Base-by-base conservation (phyloP, 2,797 vertebrate genomes). In the Urocyon cinereoargenteus region DNA sequence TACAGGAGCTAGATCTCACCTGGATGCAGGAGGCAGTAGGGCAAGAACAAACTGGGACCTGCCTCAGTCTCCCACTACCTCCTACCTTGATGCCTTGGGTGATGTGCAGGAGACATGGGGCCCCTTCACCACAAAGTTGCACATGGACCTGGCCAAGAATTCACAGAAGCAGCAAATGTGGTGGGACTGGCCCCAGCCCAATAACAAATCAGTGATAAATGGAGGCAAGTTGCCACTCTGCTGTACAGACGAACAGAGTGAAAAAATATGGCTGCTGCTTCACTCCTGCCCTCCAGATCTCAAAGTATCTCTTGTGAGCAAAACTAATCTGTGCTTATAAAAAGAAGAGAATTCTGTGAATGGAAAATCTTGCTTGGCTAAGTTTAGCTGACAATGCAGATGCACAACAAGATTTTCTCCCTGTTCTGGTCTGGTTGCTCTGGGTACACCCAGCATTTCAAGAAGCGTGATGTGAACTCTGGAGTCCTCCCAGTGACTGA, bases 301-400 rank as follows among this genome's bases (percentile, higher is more conserved):
- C 78, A 72, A 92, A 68, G 40, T 28, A 6, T 15, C 34, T 70
- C 53, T 55, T 51, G 3, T 51, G 72, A 86, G 26, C 51, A 62
- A 36, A 21, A 66, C 53, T 66, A 64, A 68, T 34, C 59, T 82
- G 72, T 61, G 55, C 61, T 86, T 40, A n/a, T 2, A 85, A 24
- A 87, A 24, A 88, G 59, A 93, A 75, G 13, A 21, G 31, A 57
- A 86, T 31, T 89, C 73, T 93, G 7, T 16, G 31, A 86, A 61
- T 64, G 4, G 18, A 34, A 62, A 55, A 45, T 86, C 79, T 85
- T 40, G 11, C 55, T 36, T 53, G 86, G 45, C 16, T 72, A 34
- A 59, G 40, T 45, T 45, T 45, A 45, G 31, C 9, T 36, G 24
- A 90, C 34, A 40, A 64, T 4, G n/a, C 62, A 93, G 28, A 78